phyloP scores from a whole-genome alignment of 2,113 vertebrate species.

The Anhinga anhinga region DNA sequence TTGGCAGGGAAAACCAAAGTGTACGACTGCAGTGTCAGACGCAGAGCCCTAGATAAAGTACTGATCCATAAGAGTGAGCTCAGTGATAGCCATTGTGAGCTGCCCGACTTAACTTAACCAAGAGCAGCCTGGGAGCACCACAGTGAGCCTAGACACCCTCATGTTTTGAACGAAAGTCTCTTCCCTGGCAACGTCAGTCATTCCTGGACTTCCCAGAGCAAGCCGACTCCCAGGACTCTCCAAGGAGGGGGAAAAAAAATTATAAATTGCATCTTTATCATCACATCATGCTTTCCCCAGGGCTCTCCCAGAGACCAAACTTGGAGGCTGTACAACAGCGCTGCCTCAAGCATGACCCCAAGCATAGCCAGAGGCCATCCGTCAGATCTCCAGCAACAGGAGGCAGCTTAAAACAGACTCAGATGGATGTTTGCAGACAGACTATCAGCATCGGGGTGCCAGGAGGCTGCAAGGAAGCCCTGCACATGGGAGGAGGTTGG shows the following conservation, averaged over 20 bases:
- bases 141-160: fast-evolving
- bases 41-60: neutral
- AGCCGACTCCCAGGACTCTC: neutral
- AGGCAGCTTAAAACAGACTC: neutral
- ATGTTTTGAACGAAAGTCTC: fast-evolving
- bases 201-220: neutral
- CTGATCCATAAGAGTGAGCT: fast-evolving
- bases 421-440: neutral
- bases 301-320: neutral
- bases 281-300: neutral
- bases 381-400: neutral
- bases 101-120: neutral
- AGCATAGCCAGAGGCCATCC: neutral
- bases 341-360: neutral
- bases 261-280: neutral
- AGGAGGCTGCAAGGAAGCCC: neutral
- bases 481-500: neutral
- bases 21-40: fast-evolving
- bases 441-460: neutral
- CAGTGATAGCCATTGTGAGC: neutral
- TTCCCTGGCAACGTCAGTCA: neutral
- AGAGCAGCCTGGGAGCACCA: neutral
- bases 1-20: neutral
- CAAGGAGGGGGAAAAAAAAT: neutral
- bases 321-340: neutral